Evolutionary conservation across 2,888 invertebrate genomes (phyloP), one percentile per base, ranked within the genome.

Genomic region (Conus canariensis): DNA sequence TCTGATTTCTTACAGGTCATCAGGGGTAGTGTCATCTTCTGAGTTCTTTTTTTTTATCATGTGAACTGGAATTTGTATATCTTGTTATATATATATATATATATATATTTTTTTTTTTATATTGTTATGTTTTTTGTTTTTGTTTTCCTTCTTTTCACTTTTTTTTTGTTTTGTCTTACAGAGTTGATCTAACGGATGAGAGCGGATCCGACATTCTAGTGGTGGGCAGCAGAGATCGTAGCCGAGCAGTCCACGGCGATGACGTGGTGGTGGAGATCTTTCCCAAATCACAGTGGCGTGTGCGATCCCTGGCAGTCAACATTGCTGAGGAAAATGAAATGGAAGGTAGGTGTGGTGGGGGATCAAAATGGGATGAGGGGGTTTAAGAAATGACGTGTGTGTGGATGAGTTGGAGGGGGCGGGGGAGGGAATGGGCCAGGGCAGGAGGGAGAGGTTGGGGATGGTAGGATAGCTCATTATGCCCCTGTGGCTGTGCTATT

Each of bases 171-270:
- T 85, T 85, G n/a, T 88, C 87, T 22, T 88, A 22, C 89, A 94
- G 94, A 67, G 67, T 85, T 87, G 93, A 93, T 82, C 86, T 90
- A 88, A 91, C 90, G 82, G 93, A 93, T 16, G 93, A 93, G 12
- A 90, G 90, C 89, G 92, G 92, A 2, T 92, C 93, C 12, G 95
- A 95, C 88, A 93, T 95, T 7, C 90, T 95, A 59, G 94, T 95
- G 19, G 91, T 92, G 88, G 95, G 95, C 19, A 92, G 91, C 88
- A 90, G 92, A 14, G 90, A 92, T 80, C 91, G 95, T 45, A 95
- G 94, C 91, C 90, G 95, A 85, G 93, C 94, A 80, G 91, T 95
- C 22, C 95, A 94, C 92, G 94, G 95, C 0, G 95, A 95, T 87
- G 70, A 92, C 1, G 94, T 94, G 56, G 93, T 94, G 10, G 94